Conservation (phyloP, 1,140 invertebrate species). For the Drosophila hydei region DNA sequence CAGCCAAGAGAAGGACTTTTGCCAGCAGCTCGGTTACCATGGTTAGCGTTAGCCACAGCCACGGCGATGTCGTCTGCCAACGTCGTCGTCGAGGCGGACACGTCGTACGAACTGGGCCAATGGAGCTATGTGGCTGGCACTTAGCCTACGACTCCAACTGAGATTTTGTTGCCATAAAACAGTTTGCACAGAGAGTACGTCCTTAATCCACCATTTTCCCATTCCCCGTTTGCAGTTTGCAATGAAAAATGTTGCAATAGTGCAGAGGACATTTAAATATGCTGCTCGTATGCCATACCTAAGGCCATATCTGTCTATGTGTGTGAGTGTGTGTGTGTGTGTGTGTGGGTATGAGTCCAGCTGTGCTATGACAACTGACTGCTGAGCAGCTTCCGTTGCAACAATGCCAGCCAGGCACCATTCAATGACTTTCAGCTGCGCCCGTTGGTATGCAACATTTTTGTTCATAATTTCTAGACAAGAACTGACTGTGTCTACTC, state of each 20-base stretch:
- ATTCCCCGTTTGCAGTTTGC: constrained; percentile 51
- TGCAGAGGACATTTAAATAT: constrained; percentile 69
- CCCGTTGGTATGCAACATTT: constrained; percentile 53
- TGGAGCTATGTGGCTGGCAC: constrained; percentile 55
- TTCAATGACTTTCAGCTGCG: constrained; percentile 52
- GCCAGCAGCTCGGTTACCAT: constrained; percentile 21
- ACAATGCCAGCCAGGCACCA: constrained; percentile 24
- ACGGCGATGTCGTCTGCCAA: constrained; percentile 42
- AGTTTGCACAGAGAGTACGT: constrained; percentile 44
- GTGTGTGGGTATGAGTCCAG: constrained; percentile 38
- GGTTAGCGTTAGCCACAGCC: constrained; percentile 13
- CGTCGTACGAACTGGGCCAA: constrained; percentile 57
- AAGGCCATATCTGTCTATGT: constrained; percentile 10
- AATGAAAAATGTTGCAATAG: constrained; percentile 75
- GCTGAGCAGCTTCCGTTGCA: constrained; percentile 25
- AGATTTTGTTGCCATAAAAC: constrained; percentile 73
- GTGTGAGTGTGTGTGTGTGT: not conserved
- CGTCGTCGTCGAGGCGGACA: constrained; percentile 38
- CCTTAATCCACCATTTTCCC: not conserved
- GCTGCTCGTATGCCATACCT: constrained; percentile 41
- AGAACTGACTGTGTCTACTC: constrained; percentile 4
- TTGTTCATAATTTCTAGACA: constrained; percentile 70
- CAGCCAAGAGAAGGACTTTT: not conserved
- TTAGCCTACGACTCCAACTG: constrained; percentile 69
- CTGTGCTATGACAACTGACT: constrained; percentile 66